phyloP scores from a whole-genome alignment of 2,113 vertebrate genomes.

The Tenrec ecaudatus region DNA sequence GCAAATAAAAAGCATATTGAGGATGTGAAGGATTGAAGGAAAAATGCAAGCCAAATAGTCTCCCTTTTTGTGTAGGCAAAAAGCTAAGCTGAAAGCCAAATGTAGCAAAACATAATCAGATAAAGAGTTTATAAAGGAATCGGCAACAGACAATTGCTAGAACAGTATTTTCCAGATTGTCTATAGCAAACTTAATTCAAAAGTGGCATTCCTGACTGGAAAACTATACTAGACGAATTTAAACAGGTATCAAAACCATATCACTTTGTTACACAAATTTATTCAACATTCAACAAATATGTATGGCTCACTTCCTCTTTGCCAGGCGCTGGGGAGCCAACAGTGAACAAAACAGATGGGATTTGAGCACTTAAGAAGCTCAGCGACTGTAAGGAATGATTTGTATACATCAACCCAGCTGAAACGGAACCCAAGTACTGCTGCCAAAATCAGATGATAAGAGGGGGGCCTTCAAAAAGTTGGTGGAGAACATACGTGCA shows the following conservation, averaged over 20 bases:
- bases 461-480: no score
- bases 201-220: constrained; percentile 43
- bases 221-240: not conserved
- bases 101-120: not conserved
- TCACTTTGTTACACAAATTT: constrained; percentile 16
- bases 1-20: constrained; percentile 48
- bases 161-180: constrained; percentile 47
- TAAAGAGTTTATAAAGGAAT: not conserved
- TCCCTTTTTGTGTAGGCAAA: not conserved
- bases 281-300: constrained; percentile 55
- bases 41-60: not conserved
- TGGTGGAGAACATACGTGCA: no score
- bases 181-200: constrained; percentile 47
- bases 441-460: constrained; percentile 44
- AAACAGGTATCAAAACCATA: constrained; percentile 38
- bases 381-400: not conserved
- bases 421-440: not conserved
- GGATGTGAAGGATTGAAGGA: not conserved
- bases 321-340: not conserved
- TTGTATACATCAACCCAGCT: not conserved
- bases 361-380: not conserved
- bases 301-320: not conserved
- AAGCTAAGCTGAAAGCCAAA: constrained; percentile 17
- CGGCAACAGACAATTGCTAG: constrained; percentile 31
- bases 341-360: constrained; percentile 25